Base-by-base conservation (phyloP, 2,888 invertebrate genomes). In the Lepidonotus clava region DNA sequence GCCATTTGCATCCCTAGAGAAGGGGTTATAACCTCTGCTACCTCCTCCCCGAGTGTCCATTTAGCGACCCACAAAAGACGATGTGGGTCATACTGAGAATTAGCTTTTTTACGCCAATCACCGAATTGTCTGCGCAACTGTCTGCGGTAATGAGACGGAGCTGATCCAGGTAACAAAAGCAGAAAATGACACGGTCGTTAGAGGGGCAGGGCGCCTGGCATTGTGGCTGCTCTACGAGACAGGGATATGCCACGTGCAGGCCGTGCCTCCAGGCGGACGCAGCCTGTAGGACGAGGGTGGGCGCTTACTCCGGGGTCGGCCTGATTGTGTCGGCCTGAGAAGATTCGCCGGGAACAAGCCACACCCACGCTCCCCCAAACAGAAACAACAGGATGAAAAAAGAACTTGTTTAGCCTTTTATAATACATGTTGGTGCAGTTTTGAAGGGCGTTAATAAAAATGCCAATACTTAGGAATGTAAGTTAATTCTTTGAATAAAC, bases 101-200 rank as follows among this genome's bases (percentile, higher is more conserved):
- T 80, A 46, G 80, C 46, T 80, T 80, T 80, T 80, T 80, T 80
- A 80, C 51, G 80, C 80, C 51, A 80, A 46, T 51, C 80, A 46
- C 41, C 8, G 80, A 80, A 66, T 80, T 46, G 80, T 80, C 24
- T 24, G 80, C n/a, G 80, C 46, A 28, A 46, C 80, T 80, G 41
- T 80, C 46, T 14, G 14, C 61, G 34, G 38, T 34, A 71, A 80
- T 28, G 41, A 80, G 80, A 14, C 21, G 18, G 76, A 38, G 80
- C 24, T 28, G 46, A 80, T 40, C 28, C 41, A 21, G 32, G 46
- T 80, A 32, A 80, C 80, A 80, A 80, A 80, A 46, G 46, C 8
- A 28, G n/a, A 41, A 46, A 76, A 34, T 28, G 46, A 28, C 32
- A 80, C 5, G 4, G 80, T 46, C 51, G 80, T 80, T 80, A 80